These are phyloP conservation scores for Lagopus leucura DNA, from an alignment of 2,113 vertebrate species.

Conservation along the genomic window DNA sequence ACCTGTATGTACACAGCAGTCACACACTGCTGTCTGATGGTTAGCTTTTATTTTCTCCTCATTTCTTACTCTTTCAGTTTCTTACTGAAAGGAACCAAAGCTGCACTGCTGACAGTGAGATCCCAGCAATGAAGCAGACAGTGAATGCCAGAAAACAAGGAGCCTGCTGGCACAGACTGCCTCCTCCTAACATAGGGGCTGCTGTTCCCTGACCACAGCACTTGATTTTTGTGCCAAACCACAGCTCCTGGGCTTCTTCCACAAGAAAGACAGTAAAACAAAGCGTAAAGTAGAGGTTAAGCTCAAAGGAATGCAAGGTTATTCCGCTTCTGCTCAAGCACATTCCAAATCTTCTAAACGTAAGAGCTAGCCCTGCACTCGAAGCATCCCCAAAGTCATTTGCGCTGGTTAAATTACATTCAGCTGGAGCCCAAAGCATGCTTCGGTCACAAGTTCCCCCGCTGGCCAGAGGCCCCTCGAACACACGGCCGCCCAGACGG, in stretches of 20 bases:
- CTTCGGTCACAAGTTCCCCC: background rate
- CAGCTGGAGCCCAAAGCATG: fast-evolving
- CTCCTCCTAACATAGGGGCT: background rate
- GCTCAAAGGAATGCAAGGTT: background rate
- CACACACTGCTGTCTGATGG: background rate
- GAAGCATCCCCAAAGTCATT: background rate
- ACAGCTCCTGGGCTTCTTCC: fast-evolving
- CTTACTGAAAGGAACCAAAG: background rate
- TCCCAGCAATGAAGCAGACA: background rate
- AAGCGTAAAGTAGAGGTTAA: fast-evolving
- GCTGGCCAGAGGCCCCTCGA: fast-evolving
- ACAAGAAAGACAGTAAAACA: fast-evolving
- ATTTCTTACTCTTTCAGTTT: background rate
- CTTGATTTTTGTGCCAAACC: background rate
- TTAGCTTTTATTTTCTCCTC: background rate
- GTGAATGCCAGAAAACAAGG: background rate
- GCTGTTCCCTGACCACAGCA: background rate
- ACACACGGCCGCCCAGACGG: too few relatives aligned
- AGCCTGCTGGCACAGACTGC: background rate
- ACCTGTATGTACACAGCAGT: background rate
- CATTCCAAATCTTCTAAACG: background rate
- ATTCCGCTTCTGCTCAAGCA: background rate
- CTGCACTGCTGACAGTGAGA: fast-evolving
- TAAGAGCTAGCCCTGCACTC: background rate
- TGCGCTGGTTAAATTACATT: fast-evolving